These are phyloP conservation scores for Nerophis lumbriciformis DNA, from an alignment of 2,113 vertebrate genomes.

Conservation along the genomic window DNA sequence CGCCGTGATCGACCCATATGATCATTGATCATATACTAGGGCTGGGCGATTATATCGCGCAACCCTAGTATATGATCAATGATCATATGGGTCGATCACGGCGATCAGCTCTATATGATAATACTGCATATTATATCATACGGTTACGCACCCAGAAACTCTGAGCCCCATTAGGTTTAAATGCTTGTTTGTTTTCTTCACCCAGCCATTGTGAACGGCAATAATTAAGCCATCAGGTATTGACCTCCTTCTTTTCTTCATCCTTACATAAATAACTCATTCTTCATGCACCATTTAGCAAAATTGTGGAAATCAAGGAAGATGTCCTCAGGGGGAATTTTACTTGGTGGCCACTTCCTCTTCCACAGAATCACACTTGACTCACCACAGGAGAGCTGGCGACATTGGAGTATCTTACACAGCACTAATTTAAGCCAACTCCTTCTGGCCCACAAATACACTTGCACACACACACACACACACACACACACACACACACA, in stretches of 20 bases:
- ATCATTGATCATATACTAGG: too few species aligned
- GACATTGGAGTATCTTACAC: slow-evolving; percentile 46
- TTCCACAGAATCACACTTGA: slow-evolving; percentile 1
- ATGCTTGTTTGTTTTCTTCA: background rate
- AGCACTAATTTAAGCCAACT: slow-evolving; percentile 51
- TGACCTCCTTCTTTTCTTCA: background rate
- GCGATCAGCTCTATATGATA: too few species aligned
- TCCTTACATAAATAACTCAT: background rate
- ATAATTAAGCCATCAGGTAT: background rate
- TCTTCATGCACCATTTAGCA: background rate
- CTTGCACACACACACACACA: slow-evolving; percentile 3
- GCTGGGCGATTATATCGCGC: too few species aligned
- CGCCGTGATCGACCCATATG: too few species aligned
- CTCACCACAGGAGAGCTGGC: slow-evolving; percentile 7
- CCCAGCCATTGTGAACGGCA: too few species aligned
- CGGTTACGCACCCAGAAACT: too few species aligned
- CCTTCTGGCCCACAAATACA: background rate
- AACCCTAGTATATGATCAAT: too few species aligned
- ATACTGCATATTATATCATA: too few species aligned
- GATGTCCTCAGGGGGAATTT: background rate
- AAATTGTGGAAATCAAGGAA: background rate
- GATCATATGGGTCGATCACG: too few species aligned
- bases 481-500: background rate
- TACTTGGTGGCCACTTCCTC: background rate
- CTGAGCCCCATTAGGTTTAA: too few species aligned